phyloP scores from a whole-genome alignment of 2,888 invertebrate genomes.

The Standfussiana lucernea region DNA sequence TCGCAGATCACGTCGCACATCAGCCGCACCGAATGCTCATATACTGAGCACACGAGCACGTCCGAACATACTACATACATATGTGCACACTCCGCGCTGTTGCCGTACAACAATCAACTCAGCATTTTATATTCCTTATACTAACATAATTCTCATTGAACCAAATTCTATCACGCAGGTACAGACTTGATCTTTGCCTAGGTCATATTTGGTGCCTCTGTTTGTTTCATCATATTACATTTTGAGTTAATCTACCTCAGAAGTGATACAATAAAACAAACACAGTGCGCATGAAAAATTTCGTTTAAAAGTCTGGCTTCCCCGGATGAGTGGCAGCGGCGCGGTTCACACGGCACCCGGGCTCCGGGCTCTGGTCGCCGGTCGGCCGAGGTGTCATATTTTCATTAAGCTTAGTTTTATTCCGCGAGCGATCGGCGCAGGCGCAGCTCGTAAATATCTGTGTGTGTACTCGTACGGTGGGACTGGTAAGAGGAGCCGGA shows the following conservation, averaged over 20 bases:
- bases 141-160: neutral
- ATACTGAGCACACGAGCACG: neutral
- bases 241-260: neutral
- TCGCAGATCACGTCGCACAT: slow-evolving; percentile 18
- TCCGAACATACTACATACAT: neutral
- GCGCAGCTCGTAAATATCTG: slow-evolving; percentile 56
- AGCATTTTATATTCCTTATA: neutral
- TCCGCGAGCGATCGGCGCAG: slow-evolving; percentile 46
- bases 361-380: slow-evolving; percentile 1
- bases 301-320: slow-evolving; percentile 11
- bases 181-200: neutral
- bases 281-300: neutral
- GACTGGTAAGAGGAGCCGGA: slow-evolving; percentile 16
- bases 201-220: neutral
- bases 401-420: slow-evolving; percentile 64
- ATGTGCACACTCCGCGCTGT: too few relatives aligned
- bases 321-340: slow-evolving; percentile 51
- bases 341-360: slow-evolving; percentile 52
- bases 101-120: neutral
- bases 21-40: neutral
- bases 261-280: slow-evolving; percentile 2
- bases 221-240: neutral
- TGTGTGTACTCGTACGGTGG: neutral
- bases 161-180: neutral
- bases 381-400: slow-evolving; percentile 62